A percentile compares a stretch with the other conserved stretches of the same genome.
phyloP scores from a whole-genome alignment of 2,888 invertebrate genomes.

The Baronia brevicornis region DNA sequence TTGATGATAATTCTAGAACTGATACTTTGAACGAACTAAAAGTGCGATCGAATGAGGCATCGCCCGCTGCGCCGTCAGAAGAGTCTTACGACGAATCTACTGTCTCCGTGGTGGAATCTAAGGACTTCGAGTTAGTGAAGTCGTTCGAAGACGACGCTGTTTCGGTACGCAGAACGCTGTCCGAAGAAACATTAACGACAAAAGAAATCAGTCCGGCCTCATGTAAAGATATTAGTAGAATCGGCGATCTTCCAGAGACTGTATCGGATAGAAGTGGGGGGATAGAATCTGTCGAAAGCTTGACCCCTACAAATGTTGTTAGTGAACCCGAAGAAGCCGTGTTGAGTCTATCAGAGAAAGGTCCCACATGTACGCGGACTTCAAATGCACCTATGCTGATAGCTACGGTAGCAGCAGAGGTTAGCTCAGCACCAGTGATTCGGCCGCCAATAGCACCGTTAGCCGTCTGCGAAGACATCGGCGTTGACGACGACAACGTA shows the following conservation, averaged over 20 bases:
- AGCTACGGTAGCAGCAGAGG: conserved; percentile 15
- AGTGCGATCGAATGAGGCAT: conserved; percentile 23
- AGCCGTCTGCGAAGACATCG: conserved; percentile 81
- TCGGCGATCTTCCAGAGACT: conserved; percentile 35
- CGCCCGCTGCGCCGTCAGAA: conserved; percentile 19
- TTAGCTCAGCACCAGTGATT: conserved; percentile 14
- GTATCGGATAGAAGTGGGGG: conserved; percentile 21
- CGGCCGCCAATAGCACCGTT: conserved; percentile 77
- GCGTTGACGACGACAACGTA: conserved; percentile 79
- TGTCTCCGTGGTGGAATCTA: conserved; percentile 30
- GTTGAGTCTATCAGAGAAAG: conserved; percentile 6
- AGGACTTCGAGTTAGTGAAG: conserved; percentile 31
- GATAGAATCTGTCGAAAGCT: conserved; percentile 7
- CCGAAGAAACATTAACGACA: conserved; percentile 41
- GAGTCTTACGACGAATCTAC: conserved; percentile 32
- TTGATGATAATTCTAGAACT: conserved; percentile 28
- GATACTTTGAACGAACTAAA: conserved; percentile 30
- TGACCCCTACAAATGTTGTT: conserved; percentile 16
- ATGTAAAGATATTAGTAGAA: conserved; percentile 34
- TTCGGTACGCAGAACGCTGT: conserved; percentile 30
- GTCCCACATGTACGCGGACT: conserved; percentile 66
- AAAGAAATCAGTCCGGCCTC: conserved; percentile 42
- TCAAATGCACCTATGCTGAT: conserved; percentile 51
- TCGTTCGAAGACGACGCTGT: conserved; percentile 33
- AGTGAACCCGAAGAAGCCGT: conserved; percentile 16